phyloP scores from a whole-genome alignment of 2,797 vertebrate genomes.

The Mus caroli region DNA sequence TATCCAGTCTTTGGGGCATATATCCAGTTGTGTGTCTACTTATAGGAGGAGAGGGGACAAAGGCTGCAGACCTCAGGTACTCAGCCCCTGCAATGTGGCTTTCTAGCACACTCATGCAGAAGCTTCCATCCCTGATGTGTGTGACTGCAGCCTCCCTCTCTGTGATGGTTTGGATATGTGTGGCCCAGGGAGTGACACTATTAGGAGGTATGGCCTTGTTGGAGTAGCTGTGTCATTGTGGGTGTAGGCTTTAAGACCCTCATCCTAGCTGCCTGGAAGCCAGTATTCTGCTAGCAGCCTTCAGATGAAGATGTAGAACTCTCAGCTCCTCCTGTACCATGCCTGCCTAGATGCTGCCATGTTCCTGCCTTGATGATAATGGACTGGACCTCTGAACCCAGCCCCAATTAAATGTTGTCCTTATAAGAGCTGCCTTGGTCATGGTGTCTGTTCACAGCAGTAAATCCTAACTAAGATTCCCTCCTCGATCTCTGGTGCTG shows the following conservation, averaged over 20 bases:
- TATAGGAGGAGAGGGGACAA: background rate
- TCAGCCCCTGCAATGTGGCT: background rate
- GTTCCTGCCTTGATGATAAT: background rate
- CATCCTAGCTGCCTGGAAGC: background rate
- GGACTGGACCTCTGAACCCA: background rate
- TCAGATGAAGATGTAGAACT: background rate
- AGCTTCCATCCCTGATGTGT: accelerated
- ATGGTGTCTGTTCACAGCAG: background rate
- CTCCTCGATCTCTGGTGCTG: accelerated
- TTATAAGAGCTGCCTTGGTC: background rate
- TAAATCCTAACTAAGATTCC: too few relatives aligned
- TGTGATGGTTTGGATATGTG: background rate
- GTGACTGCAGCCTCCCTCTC: accelerated
- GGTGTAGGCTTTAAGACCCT: background rate
- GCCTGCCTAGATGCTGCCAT: background rate
- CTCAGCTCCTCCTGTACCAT: background rate
- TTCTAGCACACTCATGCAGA: background rate
- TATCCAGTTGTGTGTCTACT: background rate
- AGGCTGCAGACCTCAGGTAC: accelerated
- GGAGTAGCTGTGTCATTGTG: background rate
- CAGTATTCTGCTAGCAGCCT: background rate
- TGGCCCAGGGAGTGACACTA: background rate
- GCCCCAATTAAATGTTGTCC: background rate
- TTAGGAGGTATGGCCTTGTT: background rate
- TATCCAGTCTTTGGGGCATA: background rate